Conservation (phyloP, 2,888 invertebrate genomes). For the Oxytorus armatus region DNA sequence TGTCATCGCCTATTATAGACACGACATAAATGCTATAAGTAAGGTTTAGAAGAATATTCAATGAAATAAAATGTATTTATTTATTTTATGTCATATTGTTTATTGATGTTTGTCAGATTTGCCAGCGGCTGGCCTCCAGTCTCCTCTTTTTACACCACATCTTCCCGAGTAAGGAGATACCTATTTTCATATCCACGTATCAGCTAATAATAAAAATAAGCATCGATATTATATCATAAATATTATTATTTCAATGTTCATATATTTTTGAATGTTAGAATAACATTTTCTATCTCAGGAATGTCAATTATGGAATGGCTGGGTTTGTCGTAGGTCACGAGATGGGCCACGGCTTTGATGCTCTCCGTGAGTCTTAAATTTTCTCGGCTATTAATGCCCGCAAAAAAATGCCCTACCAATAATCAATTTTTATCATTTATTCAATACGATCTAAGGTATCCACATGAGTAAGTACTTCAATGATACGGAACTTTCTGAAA, state of each 20-base stretch:
- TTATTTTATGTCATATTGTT: neutral
- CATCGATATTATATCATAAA: neutral
- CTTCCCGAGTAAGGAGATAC: constrained; percentile 46
- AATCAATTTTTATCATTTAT: too few relatives aligned
- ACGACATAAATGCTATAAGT: constrained; percentile 25
- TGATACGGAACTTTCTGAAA: too few relatives aligned
- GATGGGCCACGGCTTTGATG: constrained; percentile 61
- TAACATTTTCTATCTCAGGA: constrained; percentile 34
- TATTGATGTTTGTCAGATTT: constrained; percentile 36
- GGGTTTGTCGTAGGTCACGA: constrained; percentile 60
- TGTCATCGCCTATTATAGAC: constrained; percentile 82
- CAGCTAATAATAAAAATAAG: neutral
- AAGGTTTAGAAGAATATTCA: constrained; percentile 6
- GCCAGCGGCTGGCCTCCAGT: constrained; percentile 56
- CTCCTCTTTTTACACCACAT: constrained; percentile 54
- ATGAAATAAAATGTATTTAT: neutral
- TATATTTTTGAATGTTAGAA: neutral
- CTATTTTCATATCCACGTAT: neutral
- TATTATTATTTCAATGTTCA: neutral
- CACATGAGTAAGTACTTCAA: too few relatives aligned
- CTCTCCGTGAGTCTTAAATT: constrained; percentile 31
- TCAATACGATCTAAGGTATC: neutral
- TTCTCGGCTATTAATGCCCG: too few relatives aligned
- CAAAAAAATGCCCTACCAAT: too few relatives aligned
- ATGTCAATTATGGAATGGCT: constrained; percentile 58